A percentile compares a stretch with the other conserved stretches of the same genome.
Conservation (phyloP, 2,888 invertebrate species). For the Andrena flavipes region DNA sequence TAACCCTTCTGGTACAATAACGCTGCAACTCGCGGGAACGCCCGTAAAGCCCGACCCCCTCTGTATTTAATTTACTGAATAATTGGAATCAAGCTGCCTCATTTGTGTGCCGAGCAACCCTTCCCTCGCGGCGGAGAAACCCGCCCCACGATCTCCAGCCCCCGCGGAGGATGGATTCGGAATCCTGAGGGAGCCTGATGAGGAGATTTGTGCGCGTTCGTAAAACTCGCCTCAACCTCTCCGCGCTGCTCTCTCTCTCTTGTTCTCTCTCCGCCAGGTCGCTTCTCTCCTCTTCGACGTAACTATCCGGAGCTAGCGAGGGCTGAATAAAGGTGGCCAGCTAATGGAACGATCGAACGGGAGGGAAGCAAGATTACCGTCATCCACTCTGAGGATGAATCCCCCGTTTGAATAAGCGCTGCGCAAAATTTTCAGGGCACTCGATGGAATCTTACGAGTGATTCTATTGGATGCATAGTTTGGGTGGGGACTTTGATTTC, state of each 20-base stretch:
- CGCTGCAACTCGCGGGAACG: conserved; percentile 70
- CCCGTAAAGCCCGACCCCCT: conserved; percentile 76
- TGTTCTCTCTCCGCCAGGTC: background rate
- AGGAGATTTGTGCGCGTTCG: conserved; percentile 84
- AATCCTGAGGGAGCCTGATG: conserved; percentile 82
- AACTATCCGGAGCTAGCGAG: conserved; percentile 25
- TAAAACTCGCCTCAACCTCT: conserved; percentile 78
- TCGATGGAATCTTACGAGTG: conserved; percentile 1
- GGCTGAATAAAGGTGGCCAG: conserved; percentile 82
- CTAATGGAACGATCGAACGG: conserved; percentile 77
- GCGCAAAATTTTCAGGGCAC: conserved; percentile 36
- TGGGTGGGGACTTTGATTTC: no score
- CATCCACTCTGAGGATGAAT: conserved; percentile 51
- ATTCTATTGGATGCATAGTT: no score
- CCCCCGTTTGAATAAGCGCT: conserved; percentile 63
- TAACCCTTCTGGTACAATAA: conserved; percentile 75
- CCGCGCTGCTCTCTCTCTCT: conserved; percentile 48
- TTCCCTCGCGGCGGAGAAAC: conserved; percentile 58
- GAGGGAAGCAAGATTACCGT: conserved; percentile 67
- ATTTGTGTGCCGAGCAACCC: conserved; percentile 78
- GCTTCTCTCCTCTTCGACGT: conserved; percentile 37
- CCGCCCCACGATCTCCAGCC: conserved; percentile 75
- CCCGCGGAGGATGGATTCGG: conserved; percentile 52
- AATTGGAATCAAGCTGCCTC: conserved; percentile 84
- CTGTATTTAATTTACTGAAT: conserved; percentile 85